Conservation (phyloP, 1,140 invertebrate species). For the Gerris buenoi region DNA sequence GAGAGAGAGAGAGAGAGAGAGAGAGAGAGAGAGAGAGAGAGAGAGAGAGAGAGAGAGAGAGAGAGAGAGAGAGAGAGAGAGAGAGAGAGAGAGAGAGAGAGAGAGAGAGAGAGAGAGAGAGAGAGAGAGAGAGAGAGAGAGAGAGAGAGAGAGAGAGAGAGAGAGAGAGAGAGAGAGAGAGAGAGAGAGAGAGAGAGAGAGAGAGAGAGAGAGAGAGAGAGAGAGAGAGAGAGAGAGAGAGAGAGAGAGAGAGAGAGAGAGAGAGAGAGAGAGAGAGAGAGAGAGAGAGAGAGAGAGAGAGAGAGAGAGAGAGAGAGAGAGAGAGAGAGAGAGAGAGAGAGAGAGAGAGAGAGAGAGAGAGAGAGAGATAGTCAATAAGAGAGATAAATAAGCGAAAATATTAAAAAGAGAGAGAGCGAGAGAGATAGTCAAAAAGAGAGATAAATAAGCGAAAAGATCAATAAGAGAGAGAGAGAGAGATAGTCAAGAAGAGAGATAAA, state of each 20-base stretch:
- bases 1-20: not conserved
- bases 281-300: conserved; percentile 1
- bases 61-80: no score
- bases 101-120: not conserved
- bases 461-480: not conserved
- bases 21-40: not conserved
- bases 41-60: not conserved
- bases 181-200: not conserved
- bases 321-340: not conserved
- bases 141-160: not conserved
- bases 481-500: not conserved
- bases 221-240: not conserved
- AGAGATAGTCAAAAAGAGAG: not conserved
- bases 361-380: not conserved
- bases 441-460: not conserved
- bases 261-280: not conserved
- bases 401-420: not conserved
- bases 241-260: conserved; percentile 1
- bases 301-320: not conserved
- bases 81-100: not conserved
- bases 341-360: not conserved
- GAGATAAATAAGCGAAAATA: not conserved
- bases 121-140: conserved; percentile 1
- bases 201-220: not conserved
- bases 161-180: not conserved